Base-by-base conservation (phyloP, 1,140 invertebrate genomes). In the Drosophila mojavensis region DNA sequence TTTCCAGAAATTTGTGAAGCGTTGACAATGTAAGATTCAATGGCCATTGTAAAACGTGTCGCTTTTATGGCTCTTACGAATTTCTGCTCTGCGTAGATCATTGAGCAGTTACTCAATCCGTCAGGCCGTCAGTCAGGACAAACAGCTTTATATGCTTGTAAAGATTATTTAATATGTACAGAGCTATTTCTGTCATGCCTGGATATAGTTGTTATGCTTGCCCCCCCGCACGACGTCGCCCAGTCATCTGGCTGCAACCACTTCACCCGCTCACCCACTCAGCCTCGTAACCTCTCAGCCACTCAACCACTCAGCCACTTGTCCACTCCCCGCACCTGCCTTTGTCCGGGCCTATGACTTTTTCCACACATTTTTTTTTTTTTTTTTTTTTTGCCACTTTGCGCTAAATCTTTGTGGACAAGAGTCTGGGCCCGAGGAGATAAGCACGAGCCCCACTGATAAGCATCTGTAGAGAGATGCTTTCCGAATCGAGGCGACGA, bases 141-240 rank as follows among this genome's bases (percentile, higher is more conserved):
- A 47, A 17, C 43, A 15, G 43, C 17, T 47, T 17, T 47, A 47
- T 47, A 9, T 7, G 7, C 15, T 20, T 47, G 1, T 47, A 17
- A 47, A 47, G 43, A 53, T 60, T 43, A 45, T 68, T 53, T 15
- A 43, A 60, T 24, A 64, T 50, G 63, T 75, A 45, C 17, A 63
- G 33, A 83, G 64, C 73, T 75, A 86, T 85, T 86, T 86, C 62
- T 71, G 75, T 66, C 59, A 43, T 58, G 67, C 45, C 59, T 75
- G 76, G 60, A 82, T 78, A 75, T 81, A 68, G 78, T 56, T 76
- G 64, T 68, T 50, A 47, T 33, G 24, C 36, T 3, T 5, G 26
- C 4, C 20, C 17, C 17, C 20, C 47, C 47, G 4, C 9, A 11
- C 20, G 20, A 24, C 20, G 1, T 1, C 17, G 4, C 7, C 17